Base-by-base conservation (phyloP, 1,140 invertebrate genomes). In the Latrodectus geometricus region DNA sequence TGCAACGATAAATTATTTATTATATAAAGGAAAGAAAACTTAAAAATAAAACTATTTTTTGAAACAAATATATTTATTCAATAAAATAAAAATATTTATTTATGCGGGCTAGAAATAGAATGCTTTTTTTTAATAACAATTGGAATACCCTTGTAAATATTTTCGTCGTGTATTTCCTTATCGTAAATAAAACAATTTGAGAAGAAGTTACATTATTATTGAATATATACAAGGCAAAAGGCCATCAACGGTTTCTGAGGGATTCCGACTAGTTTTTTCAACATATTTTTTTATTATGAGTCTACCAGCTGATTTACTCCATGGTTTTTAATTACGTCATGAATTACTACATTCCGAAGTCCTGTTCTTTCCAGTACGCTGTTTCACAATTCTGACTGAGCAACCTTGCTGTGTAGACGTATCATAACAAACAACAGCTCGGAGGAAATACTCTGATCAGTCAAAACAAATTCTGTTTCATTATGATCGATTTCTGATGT, bases 311-410 rank as follows among this genome's bases (percentile, higher is more conserved):
- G 74, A 73, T 84, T 84, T 61, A 61, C 17, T 61, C 54, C 17
- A 61, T 61, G 17, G 54, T 61, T n/a, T 70, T 76, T 52, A 84
- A 68, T 84, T 84, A 76, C 82, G 82, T 76, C 82, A 84, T 73
- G 82, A 75, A 84, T 84, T 84, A 76, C 82, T 84, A 76, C 82
- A 84, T 84, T 84, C 82, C 82, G 65, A 84, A 84, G 61, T 84
- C 82, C 74, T 76, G 82, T 84, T 84, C 82, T 17, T 68, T 65
- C 72, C 82, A 76, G 82, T 76, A 84, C 82, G 72, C 35, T 84
- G 72, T 76, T 69, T 66, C 73, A 35, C 50, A 21, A 84, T 21
- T 52, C 48, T 65, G 66, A 65, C 20, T 35, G 54, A 75, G 73
- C 72, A 15, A 48, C 65, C 35, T 54, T 84, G 73, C 73, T 52